A percentile compares a stretch with the other conserved stretches of the same genome.
Conservation (phyloP, 1,140 invertebrate species). For the Lasaia peninsularis region DNA sequence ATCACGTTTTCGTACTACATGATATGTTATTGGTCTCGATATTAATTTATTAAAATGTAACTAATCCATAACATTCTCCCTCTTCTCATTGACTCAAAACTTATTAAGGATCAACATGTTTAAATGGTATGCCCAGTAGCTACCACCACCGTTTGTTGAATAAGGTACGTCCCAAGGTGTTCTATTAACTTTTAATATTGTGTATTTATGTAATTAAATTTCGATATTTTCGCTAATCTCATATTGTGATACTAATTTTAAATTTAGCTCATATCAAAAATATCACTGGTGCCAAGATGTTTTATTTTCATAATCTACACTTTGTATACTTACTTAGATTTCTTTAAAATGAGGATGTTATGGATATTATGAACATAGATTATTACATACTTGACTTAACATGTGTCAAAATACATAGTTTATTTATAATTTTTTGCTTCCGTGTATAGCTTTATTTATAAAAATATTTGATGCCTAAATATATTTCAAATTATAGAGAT, state of each 20-base stretch:
- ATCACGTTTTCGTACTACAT: slow-evolving; percentile 49
- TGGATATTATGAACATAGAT: slow-evolving; percentile 43
- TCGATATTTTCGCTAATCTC: slow-evolving; percentile 16
- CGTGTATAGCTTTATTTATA: slow-evolving; percentile 61
- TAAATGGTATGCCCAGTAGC: slow-evolving; percentile 57
- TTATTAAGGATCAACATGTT: slow-evolving; percentile 75
- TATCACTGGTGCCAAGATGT: slow-evolving; percentile 55
- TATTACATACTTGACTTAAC: slow-evolving; percentile 17
- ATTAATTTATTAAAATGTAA: slow-evolving; percentile 60
- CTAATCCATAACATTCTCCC: slow-evolving; percentile 78
- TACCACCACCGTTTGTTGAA: slow-evolving; percentile 71
- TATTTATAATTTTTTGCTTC: slow-evolving; percentile 60
- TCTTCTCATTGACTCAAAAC: slow-evolving; percentile 74
- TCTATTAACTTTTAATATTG: slow-evolving; percentile 65
- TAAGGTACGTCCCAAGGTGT: slow-evolving; percentile 70
- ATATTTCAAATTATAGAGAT: slow-evolving; percentile 52
- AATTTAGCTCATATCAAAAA: slow-evolving; percentile 27
- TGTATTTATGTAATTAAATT: slow-evolving; percentile 42
- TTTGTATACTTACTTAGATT: slow-evolving; percentile 22
- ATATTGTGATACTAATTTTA: slow-evolving; percentile 53
- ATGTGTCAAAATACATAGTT: slow-evolving; percentile 32
- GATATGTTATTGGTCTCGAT: slow-evolving; percentile 39
- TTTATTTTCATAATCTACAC: neutral
- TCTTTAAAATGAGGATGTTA: slow-evolving; percentile 65
- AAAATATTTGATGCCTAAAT: slow-evolving; percentile 48